Evolutionary conservation across 1,140 invertebrate species (phyloP), one percentile per base, ranked within the genome.

Genomic region (Ips nitidus): DNA sequence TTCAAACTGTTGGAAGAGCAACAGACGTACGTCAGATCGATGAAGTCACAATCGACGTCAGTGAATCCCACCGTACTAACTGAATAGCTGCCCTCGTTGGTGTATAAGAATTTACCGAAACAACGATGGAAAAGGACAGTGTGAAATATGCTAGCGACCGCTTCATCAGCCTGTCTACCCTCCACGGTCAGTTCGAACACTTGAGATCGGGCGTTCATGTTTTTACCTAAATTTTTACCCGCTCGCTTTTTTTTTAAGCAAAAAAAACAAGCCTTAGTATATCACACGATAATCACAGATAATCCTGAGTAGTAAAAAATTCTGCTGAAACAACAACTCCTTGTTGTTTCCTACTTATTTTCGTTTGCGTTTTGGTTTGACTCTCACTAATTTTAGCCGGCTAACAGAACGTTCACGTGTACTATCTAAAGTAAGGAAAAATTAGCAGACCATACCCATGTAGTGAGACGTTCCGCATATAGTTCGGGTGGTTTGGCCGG

Each of bases 1-100:
- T 91, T 89, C 1, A 98, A 83, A 56, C 86, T 86, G 2, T 88
- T 84, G 1, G 94, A 97, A 58, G 93, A 90, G 82, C 94, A 95
- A 80, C 94, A 94, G 1, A 97, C 95, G 82, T 98, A 98, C 41
- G 95, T 98, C 76, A 98, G 93, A 82, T 98, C 95, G 72, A 99
- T 93, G 80, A 97, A 98, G 83, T 98, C 94, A 84, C 97, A 98
- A 79, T 97, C 93, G 5, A 98, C 93, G 83, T 98, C 97, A 73
- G 94, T 91, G 77, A 95, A 95, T 56, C 95, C 95, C 39, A 98
- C 88, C 1, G 94, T 97, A 41, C 96, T 95, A 62, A 98, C 93
- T 5, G 94, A 94, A 81, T 98, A 99, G 81, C 90, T 94, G 72
- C 91, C 92, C 82, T 98, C 95, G 78, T 91, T 90, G 81, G 93